Base-by-base conservation (phyloP, 2,888 invertebrate species). In the Drosophila monieri region DNA sequence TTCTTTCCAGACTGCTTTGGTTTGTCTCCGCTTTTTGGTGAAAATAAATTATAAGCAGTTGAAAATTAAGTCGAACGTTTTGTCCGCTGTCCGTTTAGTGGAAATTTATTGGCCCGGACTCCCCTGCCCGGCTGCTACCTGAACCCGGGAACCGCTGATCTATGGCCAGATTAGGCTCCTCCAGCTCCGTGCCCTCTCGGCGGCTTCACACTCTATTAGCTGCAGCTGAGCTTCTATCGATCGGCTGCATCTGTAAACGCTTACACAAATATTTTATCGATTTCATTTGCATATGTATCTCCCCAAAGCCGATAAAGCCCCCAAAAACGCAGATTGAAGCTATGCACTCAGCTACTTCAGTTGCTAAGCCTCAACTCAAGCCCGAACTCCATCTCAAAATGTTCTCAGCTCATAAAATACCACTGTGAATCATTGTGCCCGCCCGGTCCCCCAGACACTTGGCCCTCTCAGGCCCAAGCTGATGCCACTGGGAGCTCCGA, bases 361-460 rank as follows among this genome's bases (percentile, higher is more conserved):
- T 41, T 71, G 76, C 71, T 53, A 46, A 60, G 74, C 59, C 70
- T 15, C 47, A 6, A 15, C 43, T 76, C 55, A 76, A 83, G 77
- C 32, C 12, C 35, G 6, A n/a, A 32, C 6, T 35, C 30, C 41
- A 6, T 15, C 43, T 76, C 55, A 75, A 85, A 79, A 79, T 83
- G 78, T 88, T 87, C 87, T 88, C 85, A 88, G 87, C 88, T 87
- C 88, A 85, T 88, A 88, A 87, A 87, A 80, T 79, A 77, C 84
- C 80, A 75, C 74, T 79, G 86, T 85, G 85, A 87, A 80, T 87
- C 88, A 86, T 86, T 74, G 60, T 61, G 67, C 67, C 79, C 79
- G 27, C 83, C 41, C 15, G 12, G 48, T 39, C 48, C 49, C 43
- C 47, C 55, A 41, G 54, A 47, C 52, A 9, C 37, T 23, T 8